Base-by-base conservation (phyloP, 2,888 invertebrate species). In the Laothoe populi region DNA sequence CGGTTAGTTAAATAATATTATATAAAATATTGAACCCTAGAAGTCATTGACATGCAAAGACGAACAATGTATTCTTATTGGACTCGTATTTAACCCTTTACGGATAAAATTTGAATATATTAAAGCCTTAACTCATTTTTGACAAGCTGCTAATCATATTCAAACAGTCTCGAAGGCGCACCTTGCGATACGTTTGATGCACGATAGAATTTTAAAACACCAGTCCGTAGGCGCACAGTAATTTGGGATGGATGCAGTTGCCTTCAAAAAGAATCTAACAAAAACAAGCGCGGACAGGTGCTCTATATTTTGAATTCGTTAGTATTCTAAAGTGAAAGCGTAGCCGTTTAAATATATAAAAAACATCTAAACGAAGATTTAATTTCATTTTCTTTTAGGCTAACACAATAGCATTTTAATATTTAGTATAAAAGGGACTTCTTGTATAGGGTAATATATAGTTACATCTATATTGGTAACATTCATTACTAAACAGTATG, bases 71-170 rank as follows among this genome's bases (percentile, higher is more conserved):
- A 24, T 26, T 5, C 1, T 23, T 21, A 49, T 26, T 26, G 8
- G 13, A 49, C 4, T 11, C 2, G 19, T 16, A 58, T 61, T 79
- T 82, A 90, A 89, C 89, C 90, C 90, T 86, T 89, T 74, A 69
- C 77, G 73, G 81, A 81, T 80, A 84, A 84, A 76, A 86, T 90
- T 88, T 84, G 85, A 91, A 91, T 90, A 85, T 74, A 88, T 90
- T 86, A 87, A 71, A 76, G 69, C 78, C 79, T 83, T 88, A 90
- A 90, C 82, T 87, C 84, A 86, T 77, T 89, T 91, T 87, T 92
- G 92, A 92, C 92, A 88, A 92, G 92, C 92, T 86, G 92, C 90
- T 92, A 92, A 92, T 92, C 92, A 92, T 91, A 92, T 92, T 88
- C 88, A 85, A 86, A 84, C 91, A 92, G 90, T 91, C 90, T 88